A percentile compares a stretch with the other conserved stretches of the same genome.
These are phyloP conservation scores for Darevskia nairensis DNA, from an alignment of 2,797 vertebrate genomes.

Conservation along the genomic window DNA sequence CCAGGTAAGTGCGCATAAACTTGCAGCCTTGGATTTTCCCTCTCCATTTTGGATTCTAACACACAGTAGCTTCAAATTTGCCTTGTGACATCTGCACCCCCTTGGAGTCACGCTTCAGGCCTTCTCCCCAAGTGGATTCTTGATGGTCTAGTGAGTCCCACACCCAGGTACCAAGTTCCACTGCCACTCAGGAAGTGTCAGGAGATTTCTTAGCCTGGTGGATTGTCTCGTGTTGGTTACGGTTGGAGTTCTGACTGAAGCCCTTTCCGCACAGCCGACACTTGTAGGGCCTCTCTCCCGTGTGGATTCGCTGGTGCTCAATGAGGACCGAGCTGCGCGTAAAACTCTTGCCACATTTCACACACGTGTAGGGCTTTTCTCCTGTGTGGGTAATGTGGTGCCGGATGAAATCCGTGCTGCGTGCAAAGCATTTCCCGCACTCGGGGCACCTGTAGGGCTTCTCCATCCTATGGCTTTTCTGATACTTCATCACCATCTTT, in stretches of 20 bases:
- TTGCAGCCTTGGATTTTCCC: neutral
- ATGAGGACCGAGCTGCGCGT: constrained; percentile 31
- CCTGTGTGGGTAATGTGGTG: constrained; percentile 30
- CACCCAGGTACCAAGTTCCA: neutral
- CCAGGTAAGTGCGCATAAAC: too few relatives aligned
- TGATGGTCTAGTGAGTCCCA: neutral
- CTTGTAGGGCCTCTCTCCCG: constrained; percentile 47
- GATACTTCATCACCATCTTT: neutral
- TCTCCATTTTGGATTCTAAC: neutral
- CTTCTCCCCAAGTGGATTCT: neutral
- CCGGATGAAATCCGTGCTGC: constrained; percentile 30
- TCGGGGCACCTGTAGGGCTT: constrained; percentile 22
- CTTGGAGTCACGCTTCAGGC: neutral
- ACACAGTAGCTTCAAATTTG: neutral
- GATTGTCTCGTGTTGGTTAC: neutral
- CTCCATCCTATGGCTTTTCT: neutral
- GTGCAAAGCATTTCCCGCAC: constrained; percentile 22
- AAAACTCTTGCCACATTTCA: constrained; percentile 48
- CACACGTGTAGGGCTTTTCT: constrained; percentile 27
- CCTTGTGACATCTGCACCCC: too few relatives aligned
- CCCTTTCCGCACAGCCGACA: constrained; percentile 28
- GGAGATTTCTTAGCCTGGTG: neutral
- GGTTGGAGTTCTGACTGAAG: constrained; percentile 35
- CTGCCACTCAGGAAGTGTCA: neutral
- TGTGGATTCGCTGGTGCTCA: constrained; percentile 32